Conservation (phyloP, 2,888 invertebrate species). For the Venustoraphidia nigricollis region DNA sequence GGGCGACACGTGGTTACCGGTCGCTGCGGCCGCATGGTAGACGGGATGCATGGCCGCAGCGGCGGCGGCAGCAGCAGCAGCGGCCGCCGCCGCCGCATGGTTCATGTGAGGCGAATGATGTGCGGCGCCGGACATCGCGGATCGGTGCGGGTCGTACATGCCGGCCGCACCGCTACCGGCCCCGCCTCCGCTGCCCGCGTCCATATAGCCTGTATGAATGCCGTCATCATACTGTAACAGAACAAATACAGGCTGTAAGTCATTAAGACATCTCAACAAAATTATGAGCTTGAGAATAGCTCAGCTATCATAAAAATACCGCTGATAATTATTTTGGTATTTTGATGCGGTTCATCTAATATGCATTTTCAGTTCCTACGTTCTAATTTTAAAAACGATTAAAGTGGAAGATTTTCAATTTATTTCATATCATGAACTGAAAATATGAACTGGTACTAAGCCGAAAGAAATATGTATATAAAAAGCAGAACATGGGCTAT, state of each 20-base stretch:
- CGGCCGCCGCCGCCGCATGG: constrained; percentile 46
- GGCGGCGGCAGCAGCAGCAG: constrained; percentile 58
- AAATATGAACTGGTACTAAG: no score
- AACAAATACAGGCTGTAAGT: constrained; percentile 7
- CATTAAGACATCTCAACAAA: no score
- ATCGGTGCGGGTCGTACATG: constrained; percentile 64
- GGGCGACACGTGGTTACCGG: constrained; percentile 60
- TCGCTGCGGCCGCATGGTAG: constrained; percentile 42
- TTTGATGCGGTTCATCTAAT: no score
- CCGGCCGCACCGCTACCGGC: constrained; percentile 27
- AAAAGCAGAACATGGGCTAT: no score
- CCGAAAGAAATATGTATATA: no score
- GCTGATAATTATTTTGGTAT: no score
- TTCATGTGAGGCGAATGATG: constrained; percentile 72
- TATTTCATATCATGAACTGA: no score
- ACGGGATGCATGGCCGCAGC: constrained; percentile 48
- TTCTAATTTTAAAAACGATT: no score
- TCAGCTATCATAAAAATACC: no score
- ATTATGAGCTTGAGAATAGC: no score
- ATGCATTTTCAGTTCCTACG: no score
- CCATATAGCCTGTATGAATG: constrained; percentile 84
- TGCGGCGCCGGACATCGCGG: constrained; percentile 40
- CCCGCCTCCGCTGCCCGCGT: constrained; percentile 26
- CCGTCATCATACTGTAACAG: constrained; percentile 82
- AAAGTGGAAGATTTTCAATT: no score